Evolutionary conservation across 1,140 invertebrate species (phyloP).

Genomic region (Contarinia nasturtii): DNA sequence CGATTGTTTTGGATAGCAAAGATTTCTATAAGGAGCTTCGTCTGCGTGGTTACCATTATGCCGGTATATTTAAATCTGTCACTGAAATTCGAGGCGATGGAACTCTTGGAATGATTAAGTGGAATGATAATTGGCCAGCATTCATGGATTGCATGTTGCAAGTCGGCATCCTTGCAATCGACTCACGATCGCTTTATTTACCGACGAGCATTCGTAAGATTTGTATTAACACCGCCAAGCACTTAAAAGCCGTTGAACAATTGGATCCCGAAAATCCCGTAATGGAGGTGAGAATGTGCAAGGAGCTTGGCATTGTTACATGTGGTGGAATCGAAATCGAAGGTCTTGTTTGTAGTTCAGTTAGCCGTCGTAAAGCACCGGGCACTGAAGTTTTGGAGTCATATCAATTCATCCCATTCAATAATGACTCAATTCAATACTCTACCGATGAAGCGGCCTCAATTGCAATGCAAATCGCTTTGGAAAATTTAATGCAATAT

Average conservation of each 20-base stretch:
- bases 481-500: no score
- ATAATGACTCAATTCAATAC: no score
- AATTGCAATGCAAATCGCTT: no score
- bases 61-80: conserved; percentile 16
- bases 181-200: conserved; percentile 54
- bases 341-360: conserved; percentile 61
- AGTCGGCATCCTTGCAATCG: conserved; percentile 56
- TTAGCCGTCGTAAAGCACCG: conserved; percentile 40
- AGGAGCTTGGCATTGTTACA: conserved; percentile 15
- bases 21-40: conserved; percentile 87
- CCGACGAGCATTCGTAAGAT: conserved; percentile 70
- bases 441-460: no score
- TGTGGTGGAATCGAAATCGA: conserved; percentile 67
- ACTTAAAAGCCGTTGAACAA: conserved; percentile 28
- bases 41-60: conserved; percentile 81
- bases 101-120: conserved; percentile 32
- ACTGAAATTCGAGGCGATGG: conserved; percentile 22
- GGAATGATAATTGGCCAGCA: conserved; percentile 70
- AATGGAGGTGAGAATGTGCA: conserved; percentile 16
- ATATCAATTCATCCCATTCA: conserved; percentile 51
- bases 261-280: conserved; percentile 20
- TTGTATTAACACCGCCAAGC: conserved; percentile 52
- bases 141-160: conserved; percentile 90
- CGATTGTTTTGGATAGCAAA: conserved; percentile 31
- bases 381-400: conserved; percentile 49